Evolutionary conservation across 1,140 invertebrate genomes (phyloP), one percentile per base, ranked within the genome.

Genomic region (Luehdorfia chinensis): DNA sequence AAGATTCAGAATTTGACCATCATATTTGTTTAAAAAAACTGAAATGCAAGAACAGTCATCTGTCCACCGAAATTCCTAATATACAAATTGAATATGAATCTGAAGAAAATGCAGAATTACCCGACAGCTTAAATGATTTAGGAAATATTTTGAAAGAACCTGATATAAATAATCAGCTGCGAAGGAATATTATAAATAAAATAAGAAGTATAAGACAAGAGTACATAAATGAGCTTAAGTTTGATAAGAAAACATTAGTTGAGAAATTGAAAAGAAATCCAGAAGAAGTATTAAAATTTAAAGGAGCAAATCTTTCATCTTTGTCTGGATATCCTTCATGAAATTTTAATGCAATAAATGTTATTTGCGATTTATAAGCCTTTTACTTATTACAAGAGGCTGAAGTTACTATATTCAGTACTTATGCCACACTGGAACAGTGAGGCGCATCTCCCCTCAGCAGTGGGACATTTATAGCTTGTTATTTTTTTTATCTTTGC

Each of bases 181-280:
- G 75, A 30, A 60, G 70, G 27, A 63, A 57, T 57, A 45, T 85
- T 12, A 65, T 81, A 16, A 32, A 72, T 2, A 83, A 85, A 70
- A 57, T 81, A n/a, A 78, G 50, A 46, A 15, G 45, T 5, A 23
- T 73, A 9, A 58, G 66, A 34, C 36, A 65, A n/a, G 68, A 81
- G 2, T 54, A 72, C 57, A 37, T 33, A 2, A 66, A 66, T 51
- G 64, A 72, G n/a, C 48, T 85, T 0, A 66, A 48, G 50, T 79
- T 71, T 61, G 63, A 83, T 36, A 77, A 62, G 43, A 55, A 54
- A 8, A 32, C 45, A 11, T 50, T 85, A 31, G 52, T 81, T 16
- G 47, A 76, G 39, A 56, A 71, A 47, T 36, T 76, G 2, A 83
- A 78, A 52, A 23, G 32, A 30, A 66, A 75, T 55, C 66, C 74